A percentile compares a stretch with the other conserved stretches of the same genome.
phyloP scores from a whole-genome alignment of 2,113 vertebrate genomes.

The Psephotus haematonotus region DNA sequence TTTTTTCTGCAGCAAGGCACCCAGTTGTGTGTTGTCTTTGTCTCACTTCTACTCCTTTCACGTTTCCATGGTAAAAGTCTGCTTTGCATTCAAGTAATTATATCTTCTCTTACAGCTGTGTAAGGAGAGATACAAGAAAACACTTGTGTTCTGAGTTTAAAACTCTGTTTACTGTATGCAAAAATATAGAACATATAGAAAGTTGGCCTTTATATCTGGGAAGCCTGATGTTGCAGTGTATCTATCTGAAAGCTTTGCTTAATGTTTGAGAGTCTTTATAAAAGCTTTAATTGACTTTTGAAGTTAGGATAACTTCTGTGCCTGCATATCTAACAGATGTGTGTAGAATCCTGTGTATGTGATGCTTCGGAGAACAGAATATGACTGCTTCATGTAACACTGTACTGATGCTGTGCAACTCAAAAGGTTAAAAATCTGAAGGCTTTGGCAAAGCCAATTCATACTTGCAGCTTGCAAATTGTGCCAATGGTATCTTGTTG shows the following conservation, averaged over 20 bases:
- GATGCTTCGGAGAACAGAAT: background rate
- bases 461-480: background rate
- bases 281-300: background rate
- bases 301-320: background rate
- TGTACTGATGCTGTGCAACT: background rate
- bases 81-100: background rate
- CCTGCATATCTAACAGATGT: background rate
- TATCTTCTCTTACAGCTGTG: background rate
- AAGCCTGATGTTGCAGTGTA: background rate
- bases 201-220: background rate
- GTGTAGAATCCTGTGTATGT: background rate
- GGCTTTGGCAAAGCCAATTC: background rate
- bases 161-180: background rate
- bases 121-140: background rate
- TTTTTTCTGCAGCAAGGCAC: background rate
- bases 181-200: background rate
- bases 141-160: background rate
- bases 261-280: background rate
- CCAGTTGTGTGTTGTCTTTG: background rate
- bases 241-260: background rate
- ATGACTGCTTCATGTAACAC: background rate
- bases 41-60: background rate
- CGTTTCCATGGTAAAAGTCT: background rate
- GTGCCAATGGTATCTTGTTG: background rate
- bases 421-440: background rate